Evolutionary conservation across 2,113 vertebrate species (phyloP), one percentile per base, ranked within the genome.

Genomic region (Loxodonta africana): DNA sequence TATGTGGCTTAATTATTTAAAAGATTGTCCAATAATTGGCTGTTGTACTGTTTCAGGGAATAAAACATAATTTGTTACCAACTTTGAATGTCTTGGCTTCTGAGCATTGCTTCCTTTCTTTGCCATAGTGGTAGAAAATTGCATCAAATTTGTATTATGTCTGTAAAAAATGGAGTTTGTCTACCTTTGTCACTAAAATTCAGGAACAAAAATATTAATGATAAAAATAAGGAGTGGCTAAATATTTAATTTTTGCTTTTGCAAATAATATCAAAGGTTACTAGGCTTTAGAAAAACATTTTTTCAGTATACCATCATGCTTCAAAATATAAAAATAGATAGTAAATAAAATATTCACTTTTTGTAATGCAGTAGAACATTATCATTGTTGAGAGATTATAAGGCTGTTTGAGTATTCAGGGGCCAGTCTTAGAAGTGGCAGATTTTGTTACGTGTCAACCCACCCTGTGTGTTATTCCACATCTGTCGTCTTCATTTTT

Each of bases 161-260:
- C 60, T 41, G 2, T n/a, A 86, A 44, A 74, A 89, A 44, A 69
- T 91, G 26, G 10, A 92, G 25, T 48, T 93, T 91, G 51, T 62
- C 88, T 91, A 65, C 41, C n/a, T 90, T 95, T 95, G 73, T 88
- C 85, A 86, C 30, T 26, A 93, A 62, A 95, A 91, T 94, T 96
- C 20, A 93, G 46, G 89, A 94, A 73, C 91, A 30, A 88, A 96
- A 96, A 44, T 92, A 81, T 76, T 86, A 86, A 60, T 63, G 18
- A 44, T 83, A 81, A 88, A 94, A 78, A 8, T 8, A 88, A 91
- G 37, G 15, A 48, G 20, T 90, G 44, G 28, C 2, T 83, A 1
- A 81, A 3, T 83, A 33, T 93, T 74, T 41, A 5, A 30, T 33
- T 89, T 82, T 92, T 53, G 1, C 89, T 90, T 74, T 83, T 76